Evolutionary conservation across 2,797 vertebrate genomes (phyloP), one percentile per base, ranked within the genome.

Genomic region (Naso thynnoides): DNA sequence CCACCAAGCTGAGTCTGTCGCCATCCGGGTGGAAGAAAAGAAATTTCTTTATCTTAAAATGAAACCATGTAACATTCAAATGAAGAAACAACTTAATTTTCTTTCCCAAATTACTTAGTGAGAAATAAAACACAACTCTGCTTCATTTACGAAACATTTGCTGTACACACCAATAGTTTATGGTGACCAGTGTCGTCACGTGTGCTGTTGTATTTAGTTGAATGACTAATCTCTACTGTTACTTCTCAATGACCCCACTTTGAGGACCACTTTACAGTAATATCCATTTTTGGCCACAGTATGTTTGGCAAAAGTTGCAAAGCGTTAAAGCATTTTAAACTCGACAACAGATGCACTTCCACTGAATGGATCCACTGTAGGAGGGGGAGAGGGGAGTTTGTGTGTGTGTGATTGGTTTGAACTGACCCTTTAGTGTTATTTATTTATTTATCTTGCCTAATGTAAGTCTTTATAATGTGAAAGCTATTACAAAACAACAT

Each of bases 401-500:
- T 44, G n/a, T 41, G 21, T 57, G 54, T 44, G n/a, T 41, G 21
- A 55, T 74, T 80, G 73, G 38, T 24, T 18, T 63, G 57, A 67
- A 63, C 60, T 59, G 38, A 67, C 27, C 16, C 23, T 42, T 69
- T 44, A 55, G 56, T 63, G 21, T 42, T 69, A 70, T 70, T 72
- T 73, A 81, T 78, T 78, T 82, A 80, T 84, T 78, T 82, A 82
- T 78, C 69, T 24, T 50, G 29, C 23, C 24, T 10, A 5, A 58
- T 7, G 19, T 53, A 24, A 36, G 26, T 41, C 14, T 27, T 70
- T 27, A 57, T 18, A 16, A 42, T 36, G 4, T 63, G 18, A 54
- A 18, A 16, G 47, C 39, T 47, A 31, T 41, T 29, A 50, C 26
- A 49, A 50, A 10, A 41, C 47, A 70, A 56, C 24, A 48, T 14